Evolutionary conservation across 2,797 vertebrate genomes (phyloP), one percentile per base, ranked within the genome.

Genomic region (Astyanax mexicanus): DNA sequence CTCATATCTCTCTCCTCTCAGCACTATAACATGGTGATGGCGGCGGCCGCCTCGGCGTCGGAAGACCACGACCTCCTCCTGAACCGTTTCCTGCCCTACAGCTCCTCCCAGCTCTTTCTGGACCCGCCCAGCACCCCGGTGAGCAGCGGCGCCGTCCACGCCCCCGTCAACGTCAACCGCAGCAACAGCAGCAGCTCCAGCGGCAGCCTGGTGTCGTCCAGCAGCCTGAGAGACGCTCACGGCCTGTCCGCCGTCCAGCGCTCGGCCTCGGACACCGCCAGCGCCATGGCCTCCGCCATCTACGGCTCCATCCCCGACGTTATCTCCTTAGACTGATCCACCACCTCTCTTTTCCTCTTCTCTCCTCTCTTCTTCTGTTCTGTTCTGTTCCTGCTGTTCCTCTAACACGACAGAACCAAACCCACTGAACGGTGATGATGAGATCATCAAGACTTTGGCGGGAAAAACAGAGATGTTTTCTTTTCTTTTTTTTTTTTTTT

Each of bases 21-120:
- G 97, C 98, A 99, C 94, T 99, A 98, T 91, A 98, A 96, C 87
- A 95, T 99, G 87, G 95, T 98, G 54, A 97, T 97, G 6, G 97
- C 97, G 0, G 96, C 97, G 0, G 96, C 98, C 0, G 97, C 96
- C 0, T 96, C 97, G 0, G 96, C 97, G 3, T 95, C 95, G 0
- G 93, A 98, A 37, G 97, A 99, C 83, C 96, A 96, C 72, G 97
- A 99, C 88, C 94, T 99, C 75, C 95, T 99, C 15, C 92, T 95
- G 80, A 94, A 93, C 84, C 95, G 96, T 11, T 99, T 99, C 88
- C 96, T 98, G 74, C 97, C 97, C 0, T 99, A 98, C 83, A 86
- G 94, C 75, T 95, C 96, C 29, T 96, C 97, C 6, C 98, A 98
- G 88, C 95, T 99, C 90, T 99, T 97, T 91, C 94, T 99, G 57